phyloP scores from a whole-genome alignment of 2,888 invertebrate genomes.

The Leistus spinibarbis region DNA sequence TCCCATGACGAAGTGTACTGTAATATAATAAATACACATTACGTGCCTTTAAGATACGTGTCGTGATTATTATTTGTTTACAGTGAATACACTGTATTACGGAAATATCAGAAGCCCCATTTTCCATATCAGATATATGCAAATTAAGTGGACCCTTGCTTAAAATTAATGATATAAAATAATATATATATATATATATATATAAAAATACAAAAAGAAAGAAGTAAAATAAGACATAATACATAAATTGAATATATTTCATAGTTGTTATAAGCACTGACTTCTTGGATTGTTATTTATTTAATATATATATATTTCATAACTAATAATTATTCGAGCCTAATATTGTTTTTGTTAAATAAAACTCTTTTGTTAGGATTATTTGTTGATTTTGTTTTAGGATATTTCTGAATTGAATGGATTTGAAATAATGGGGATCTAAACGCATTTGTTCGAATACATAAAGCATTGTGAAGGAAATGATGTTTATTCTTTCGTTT shows the following conservation, averaged over 20 bases:
- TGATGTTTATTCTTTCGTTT: no score
- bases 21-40: conserved; percentile 50
- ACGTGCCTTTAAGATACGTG: conserved; percentile 55
- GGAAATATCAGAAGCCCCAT: conserved; percentile 47
- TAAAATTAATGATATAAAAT: conserved; percentile 20
- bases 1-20: conserved; percentile 46
- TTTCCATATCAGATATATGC: conserved; percentile 47
- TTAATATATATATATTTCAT: neutral
- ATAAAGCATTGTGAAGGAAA: no score
- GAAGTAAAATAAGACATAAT: conserved; percentile 17
- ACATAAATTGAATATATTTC: conserved; percentile 38
- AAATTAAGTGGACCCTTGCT: conserved; percentile 52
- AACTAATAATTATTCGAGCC: no score
- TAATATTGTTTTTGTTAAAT: no score
- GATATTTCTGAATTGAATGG: no score
- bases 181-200: conserved; percentile 1
- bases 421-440: no score
- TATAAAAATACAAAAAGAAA: neutral
- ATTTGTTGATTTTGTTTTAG: no score
- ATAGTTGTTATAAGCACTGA: conserved; percentile 46
- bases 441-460: no score
- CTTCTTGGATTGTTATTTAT: conserved; percentile 31
- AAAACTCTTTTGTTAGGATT: no score
- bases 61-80: conserved; percentile 52
- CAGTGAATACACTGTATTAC: conserved; percentile 43